Evolutionary conservation across 2,888 invertebrate species (phyloP).

Genomic region (Chymomyza fuscimana): DNA sequence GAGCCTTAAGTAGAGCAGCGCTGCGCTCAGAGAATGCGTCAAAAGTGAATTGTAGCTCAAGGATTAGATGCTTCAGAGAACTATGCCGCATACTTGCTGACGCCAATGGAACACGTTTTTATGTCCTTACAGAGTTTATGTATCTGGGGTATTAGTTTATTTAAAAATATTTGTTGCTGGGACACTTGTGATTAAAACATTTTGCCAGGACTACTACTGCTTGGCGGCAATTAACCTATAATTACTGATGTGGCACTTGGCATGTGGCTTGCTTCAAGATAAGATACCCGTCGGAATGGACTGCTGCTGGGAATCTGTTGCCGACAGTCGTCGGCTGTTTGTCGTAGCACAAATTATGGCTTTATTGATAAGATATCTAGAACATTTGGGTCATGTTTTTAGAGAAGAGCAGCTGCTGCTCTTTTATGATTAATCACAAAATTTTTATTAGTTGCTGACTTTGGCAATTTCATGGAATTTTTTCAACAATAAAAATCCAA

Average conservation of each 20-base stretch:
- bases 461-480: slow-evolving; percentile 50
- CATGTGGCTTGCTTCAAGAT: slow-evolving; percentile 35
- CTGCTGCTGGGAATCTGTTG: slow-evolving; percentile 15
- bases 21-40: slow-evolving; percentile 55
- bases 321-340: no score
- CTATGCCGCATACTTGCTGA: slow-evolving; percentile 61
- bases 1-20: slow-evolving; percentile 49
- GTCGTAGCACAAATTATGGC: slow-evolving; percentile 61
- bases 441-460: slow-evolving; percentile 13
- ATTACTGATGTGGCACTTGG: slow-evolving; percentile 64
- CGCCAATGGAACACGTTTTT: slow-evolving; percentile 29
- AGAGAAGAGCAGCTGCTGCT: slow-evolving; percentile 26
- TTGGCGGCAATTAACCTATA: slow-evolving; percentile 56
- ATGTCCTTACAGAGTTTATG: not conserved
- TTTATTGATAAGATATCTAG: slow-evolving; percentile 63
- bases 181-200: slow-evolving; percentile 38
- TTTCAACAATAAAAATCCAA: not conserved
- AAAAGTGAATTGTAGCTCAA: slow-evolving; percentile 70
- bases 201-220: slow-evolving; percentile 6
- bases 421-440: slow-evolving; percentile 49
- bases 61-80: slow-evolving; percentile 63
- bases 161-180: not conserved
- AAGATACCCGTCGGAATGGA: slow-evolving; percentile 18
- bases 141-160: not conserved
- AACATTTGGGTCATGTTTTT: not conserved